Base-by-base conservation (phyloP, 2,888 invertebrate species). In the Drosophila anomalata region DNA sequence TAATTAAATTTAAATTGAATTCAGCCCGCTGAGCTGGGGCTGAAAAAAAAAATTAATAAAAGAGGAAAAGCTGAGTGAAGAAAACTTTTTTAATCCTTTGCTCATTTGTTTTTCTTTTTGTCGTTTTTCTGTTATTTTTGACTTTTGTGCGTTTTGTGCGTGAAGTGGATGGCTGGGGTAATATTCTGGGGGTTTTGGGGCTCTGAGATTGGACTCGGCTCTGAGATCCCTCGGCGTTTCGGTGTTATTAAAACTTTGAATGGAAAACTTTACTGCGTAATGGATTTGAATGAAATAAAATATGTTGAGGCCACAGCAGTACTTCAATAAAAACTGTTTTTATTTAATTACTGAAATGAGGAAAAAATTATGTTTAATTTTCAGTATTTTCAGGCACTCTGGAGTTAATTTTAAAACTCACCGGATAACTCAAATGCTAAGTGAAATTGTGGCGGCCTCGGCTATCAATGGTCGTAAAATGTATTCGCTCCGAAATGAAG, bases 1-100 rank as follows among this genome's bases (percentile, higher is more conserved):
- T 86, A 83, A 86, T 79, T 86, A 79, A 79, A 86, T 77, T 79
- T 59, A 87, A 83, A 83, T 86, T 79, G 80, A 70, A 86, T 83
- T 79, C 61, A 56, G 48, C 55, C 73, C 36, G 39, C 8, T 31
- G 11, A 17, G 78, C 14, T 14, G 50, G 11, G 20, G 26, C 22
- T 24, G 8, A 31, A 22, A 33, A 14, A 41, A 48, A 48, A 52
- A 66, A 53, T 47, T 46, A 46, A 63, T 52, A 63, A 42, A 57
- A 33, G 41, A 31, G 69, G 9, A 42, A 39, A 58, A 8, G 42
- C 50, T 22, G 41, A 58, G 52, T 47, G 65, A 56, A 73, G 36
- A 29, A 82, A 78, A 86, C 68, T 78, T 78, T 86, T 79, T 79
- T 73, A 79, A 86, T 86, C 79, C 87, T 79, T 79, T 79, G 63